These are phyloP conservation scores for Labia minor DNA, from an alignment of 2,888 invertebrate species.

Conservation along the genomic window DNA sequence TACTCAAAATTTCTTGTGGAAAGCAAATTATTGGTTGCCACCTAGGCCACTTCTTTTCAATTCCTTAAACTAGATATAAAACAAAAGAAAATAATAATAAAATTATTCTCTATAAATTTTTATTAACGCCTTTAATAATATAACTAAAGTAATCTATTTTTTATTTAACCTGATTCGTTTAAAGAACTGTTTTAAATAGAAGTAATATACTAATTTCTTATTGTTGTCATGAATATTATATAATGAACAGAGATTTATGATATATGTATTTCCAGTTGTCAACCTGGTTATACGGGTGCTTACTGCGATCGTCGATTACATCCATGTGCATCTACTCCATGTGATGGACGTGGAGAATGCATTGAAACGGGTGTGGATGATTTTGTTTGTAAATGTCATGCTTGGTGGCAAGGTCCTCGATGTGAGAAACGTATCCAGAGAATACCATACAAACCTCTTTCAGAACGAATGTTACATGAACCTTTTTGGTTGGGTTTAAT, in stretches of 20 bases:
- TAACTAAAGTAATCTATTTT: no score
- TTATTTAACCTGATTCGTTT: no score
- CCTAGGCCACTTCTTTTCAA: no score
- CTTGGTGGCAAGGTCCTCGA: constrained; percentile 59
- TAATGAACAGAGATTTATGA: no score
- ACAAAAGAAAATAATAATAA: no score
- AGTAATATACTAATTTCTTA: background rate
- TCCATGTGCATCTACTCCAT: constrained; percentile 62
- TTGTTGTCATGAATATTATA: no score
- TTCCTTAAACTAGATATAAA: no score
- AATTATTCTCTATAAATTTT: no score
- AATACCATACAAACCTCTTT: constrained; percentile 59
- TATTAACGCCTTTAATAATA: no score
- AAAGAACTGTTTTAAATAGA: background rate
- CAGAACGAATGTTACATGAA: constrained; percentile 72
- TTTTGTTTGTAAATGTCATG: constrained; percentile 60
- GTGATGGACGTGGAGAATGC: constrained; percentile 64
- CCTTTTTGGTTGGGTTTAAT: constrained; percentile 84
- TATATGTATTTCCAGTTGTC: background rate
- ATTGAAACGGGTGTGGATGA: constrained; percentile 50
- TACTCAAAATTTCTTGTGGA: no score
- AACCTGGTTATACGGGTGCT: constrained; percentile 45
- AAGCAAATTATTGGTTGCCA: no score
- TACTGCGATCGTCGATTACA: constrained; percentile 53
- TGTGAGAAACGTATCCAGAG: constrained; percentile 60